A percentile compares a stretch with the other conserved stretches of the same genome.
phyloP scores from a whole-genome alignment of 2,797 vertebrate species.

The Benthosema pterotum region DNA sequence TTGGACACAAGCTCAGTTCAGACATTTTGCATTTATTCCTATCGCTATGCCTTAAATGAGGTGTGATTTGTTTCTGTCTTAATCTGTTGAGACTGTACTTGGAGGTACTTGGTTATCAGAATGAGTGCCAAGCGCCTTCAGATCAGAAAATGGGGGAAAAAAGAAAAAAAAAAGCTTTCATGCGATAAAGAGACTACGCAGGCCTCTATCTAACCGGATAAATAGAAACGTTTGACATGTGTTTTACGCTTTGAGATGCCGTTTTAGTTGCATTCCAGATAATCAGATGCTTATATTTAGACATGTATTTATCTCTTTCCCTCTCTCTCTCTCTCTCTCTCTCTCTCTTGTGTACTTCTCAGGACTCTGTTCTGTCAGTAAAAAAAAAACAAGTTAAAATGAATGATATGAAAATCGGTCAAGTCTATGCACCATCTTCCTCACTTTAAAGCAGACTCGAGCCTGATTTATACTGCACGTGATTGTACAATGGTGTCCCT shows the following conservation, averaged over 20 bases:
- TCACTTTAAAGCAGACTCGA: too few relatives aligned
- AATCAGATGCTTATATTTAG: constrained; percentile 37
- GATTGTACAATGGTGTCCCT: too few relatives aligned
- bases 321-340: constrained; percentile 10
- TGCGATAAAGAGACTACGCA: constrained; percentile 2
- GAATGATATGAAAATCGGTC: constrained; percentile 11
- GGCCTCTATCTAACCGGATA: constrained; percentile 23
- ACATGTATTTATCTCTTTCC: not conserved
- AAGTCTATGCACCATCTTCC: constrained; percentile 1
- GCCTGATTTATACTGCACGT: too few relatives aligned
- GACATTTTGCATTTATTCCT: constrained; percentile 38
- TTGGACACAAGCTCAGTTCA: constrained; percentile 16
- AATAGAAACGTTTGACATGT: constrained; percentile 37
- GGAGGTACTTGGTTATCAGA: constrained; percentile 52
- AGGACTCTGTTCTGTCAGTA: constrained; percentile 38
- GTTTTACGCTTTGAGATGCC: constrained; percentile 53
- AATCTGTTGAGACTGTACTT: constrained; percentile 28
- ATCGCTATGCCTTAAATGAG: constrained; percentile 66
- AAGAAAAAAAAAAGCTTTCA: constrained; percentile 31
- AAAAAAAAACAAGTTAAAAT: constrained; percentile 17
- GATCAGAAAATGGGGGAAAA: constrained; percentile 36
- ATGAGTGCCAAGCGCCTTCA: constrained; percentile 14
- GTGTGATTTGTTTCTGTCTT: constrained; percentile 63
- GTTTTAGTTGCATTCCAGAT: constrained; percentile 52
- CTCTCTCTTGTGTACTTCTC: constrained; percentile 33